Evolutionary conservation across 1,140 invertebrate species (phyloP).

Genomic region (Matsumurasca onukii): DNA sequence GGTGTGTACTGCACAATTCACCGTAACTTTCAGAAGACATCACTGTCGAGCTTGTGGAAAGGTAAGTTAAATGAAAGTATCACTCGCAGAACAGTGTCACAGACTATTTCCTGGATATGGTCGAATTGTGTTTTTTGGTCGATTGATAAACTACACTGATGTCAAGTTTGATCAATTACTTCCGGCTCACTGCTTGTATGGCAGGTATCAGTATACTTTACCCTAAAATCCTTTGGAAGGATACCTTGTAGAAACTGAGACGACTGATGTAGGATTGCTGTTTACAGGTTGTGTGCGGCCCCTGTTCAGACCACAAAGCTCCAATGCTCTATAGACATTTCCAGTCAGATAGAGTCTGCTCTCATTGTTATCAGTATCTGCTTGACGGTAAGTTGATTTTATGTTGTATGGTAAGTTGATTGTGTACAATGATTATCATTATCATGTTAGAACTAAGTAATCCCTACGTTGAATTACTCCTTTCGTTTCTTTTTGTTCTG

Average conservation of each 20-base stretch:
- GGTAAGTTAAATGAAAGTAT: no score
- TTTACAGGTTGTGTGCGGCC: constrained; percentile 65
- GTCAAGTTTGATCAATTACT: background rate
- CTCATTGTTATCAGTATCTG: constrained; percentile 57
- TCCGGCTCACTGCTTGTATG: background rate
- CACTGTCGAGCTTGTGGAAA: constrained; percentile 76
- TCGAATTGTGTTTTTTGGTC: background rate
- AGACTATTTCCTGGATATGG: background rate
- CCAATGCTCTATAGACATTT: constrained; percentile 64
- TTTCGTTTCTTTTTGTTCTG: background rate
- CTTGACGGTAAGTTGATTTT: constrained; percentile 45
- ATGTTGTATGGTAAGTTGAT: background rate
- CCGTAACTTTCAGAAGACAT: constrained; percentile 70
- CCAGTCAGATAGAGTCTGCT: constrained; percentile 58
- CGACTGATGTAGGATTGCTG: no score
- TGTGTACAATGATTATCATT: background rate
- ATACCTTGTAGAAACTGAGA: background rate
- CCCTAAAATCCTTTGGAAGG: background rate
- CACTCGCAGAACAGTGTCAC: no score
- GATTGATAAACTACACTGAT: background rate
- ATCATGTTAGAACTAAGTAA: background rate
- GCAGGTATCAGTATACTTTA: background rate
- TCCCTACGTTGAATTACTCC: background rate
- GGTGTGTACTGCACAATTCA: constrained; percentile 69
- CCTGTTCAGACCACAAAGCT: constrained; percentile 68